Conservation (phyloP, 1,140 invertebrate genomes). For the Leucophenga varia region DNA sequence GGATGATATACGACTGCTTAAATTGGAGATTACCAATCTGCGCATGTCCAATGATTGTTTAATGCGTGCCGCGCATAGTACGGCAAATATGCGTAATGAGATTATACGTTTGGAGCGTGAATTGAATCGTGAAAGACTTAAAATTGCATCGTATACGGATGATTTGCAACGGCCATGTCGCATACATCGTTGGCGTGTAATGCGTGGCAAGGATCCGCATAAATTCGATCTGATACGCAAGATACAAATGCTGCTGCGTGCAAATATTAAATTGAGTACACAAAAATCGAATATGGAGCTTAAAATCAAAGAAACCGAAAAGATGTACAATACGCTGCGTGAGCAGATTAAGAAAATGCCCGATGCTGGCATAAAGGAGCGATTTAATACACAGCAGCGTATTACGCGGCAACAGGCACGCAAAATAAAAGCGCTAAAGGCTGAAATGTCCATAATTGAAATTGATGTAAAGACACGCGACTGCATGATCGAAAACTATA, state of each 20-base stretch:
- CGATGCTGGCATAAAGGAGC: conserved; percentile 8
- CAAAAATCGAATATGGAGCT: too few species aligned
- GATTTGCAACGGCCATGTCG: conserved; percentile 78
- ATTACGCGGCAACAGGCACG: conserved; percentile 25
- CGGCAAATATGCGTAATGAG: conserved; percentile 65
- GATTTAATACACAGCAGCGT: conserved; percentile 23
- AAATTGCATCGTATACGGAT: conserved; percentile 71
- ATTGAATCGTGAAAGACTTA: conserved; percentile 68
- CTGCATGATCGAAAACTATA: conserved; percentile 27
- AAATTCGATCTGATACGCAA: conserved; percentile 67
- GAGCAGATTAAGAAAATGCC: conserved; percentile 7
- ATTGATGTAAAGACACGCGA: conserved; percentile 39
- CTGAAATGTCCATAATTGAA: conserved; percentile 39
- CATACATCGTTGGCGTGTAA: conserved; percentile 74
- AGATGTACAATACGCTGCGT: too few species aligned
- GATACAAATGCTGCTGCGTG: conserved; percentile 68
- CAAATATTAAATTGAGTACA: too few species aligned
- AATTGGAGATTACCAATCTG: conserved; percentile 72
- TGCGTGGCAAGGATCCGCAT: conserved; percentile 70
- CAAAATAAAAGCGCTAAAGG: conserved; percentile 28
- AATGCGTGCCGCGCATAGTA: conserved; percentile 62
- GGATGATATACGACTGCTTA: conserved; percentile 75
- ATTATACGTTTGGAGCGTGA: conserved; percentile 74
- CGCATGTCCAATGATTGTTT: conserved; percentile 64
- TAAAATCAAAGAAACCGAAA: too few species aligned